Percentiles rank a stretch among this genome's conserved stretches.
phyloP scores from a whole-genome alignment of 2,113 vertebrate genomes.

The Hipposideros armiger region DNA sequence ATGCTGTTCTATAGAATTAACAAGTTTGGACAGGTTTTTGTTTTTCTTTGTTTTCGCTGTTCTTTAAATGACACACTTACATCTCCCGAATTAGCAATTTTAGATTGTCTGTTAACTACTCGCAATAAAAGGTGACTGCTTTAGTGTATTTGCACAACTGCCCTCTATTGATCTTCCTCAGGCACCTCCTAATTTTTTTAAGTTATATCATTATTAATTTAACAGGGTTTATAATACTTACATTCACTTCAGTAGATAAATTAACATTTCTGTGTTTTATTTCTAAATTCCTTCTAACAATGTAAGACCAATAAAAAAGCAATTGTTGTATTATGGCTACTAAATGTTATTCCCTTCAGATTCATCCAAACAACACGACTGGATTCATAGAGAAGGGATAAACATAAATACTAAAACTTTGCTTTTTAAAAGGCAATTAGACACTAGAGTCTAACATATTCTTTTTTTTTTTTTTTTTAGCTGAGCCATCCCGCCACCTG shows the following conservation, averaged over 20 bases:
- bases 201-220: neutral
- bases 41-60: neutral
- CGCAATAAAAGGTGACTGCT: neutral
- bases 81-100: neutral
- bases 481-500: no score
- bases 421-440: neutral
- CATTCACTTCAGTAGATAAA: neutral
- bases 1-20: conserved; percentile 18
- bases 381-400: neutral
- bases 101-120: neutral
- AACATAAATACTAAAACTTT: conserved; percentile 3
- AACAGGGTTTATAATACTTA: neutral
- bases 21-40: neutral
- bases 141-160: no score
- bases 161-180: neutral
- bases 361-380: neutral
- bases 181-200: neutral
- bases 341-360: neutral
- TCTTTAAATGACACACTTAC: neutral
- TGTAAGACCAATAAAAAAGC: neutral
- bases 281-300: conserved; percentile 2
- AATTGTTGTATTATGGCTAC: neutral
- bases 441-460: neutral
- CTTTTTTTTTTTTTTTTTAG: no score
- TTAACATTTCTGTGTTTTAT: neutral